phyloP scores from a whole-genome alignment of 2,797 vertebrate genomes.

The Notolepis coatsorum region DNA sequence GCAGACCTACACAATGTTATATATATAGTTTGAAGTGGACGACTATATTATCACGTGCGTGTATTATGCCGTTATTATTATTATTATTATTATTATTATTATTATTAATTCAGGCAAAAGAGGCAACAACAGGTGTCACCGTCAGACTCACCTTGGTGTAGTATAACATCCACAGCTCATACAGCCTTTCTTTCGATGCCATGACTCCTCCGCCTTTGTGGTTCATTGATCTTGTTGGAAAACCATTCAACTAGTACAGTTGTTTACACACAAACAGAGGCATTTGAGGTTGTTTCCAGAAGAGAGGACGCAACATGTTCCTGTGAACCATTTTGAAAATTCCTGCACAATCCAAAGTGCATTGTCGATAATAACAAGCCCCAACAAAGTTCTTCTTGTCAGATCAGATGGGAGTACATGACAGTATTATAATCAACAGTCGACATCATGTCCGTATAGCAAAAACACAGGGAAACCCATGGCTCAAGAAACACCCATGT shows the following conservation, averaged over 20 bases:
- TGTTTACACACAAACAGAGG: slow-evolving; percentile 9
- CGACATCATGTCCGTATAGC: slow-evolving; percentile 40
- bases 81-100: no score
- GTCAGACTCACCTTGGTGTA: slow-evolving; percentile 91
- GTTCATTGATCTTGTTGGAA: slow-evolving; percentile 51
- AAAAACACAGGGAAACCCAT: slow-evolving; percentile 57
- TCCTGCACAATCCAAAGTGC: slow-evolving; percentile 37
- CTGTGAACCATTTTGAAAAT: slow-evolving; percentile 65
- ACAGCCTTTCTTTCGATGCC: slow-evolving; percentile 91
- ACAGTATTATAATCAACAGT: slow-evolving; percentile 23
- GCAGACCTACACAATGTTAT: no score
- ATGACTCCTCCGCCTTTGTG: slow-evolving; percentile 76
- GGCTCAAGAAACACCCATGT: slow-evolving; percentile 74
- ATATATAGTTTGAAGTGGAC: no score
- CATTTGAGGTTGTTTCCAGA: slow-evolving; percentile 60
- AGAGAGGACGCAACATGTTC: slow-evolving; percentile 57
- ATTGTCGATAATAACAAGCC: slow-evolving; percentile 8
- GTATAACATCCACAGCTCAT: slow-evolving; percentile 95
- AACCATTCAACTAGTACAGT: slow-evolving; percentile 44
- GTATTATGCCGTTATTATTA: background rate
- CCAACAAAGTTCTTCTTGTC: slow-evolving; percentile 55
- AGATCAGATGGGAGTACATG: slow-evolving; percentile 17
- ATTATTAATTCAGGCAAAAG: background rate
- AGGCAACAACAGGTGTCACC: slow-evolving; percentile 80
- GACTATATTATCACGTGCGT: background rate